A percentile compares a stretch with the other conserved stretches of the same genome.
Conservation (phyloP, 2,797 vertebrate genomes). For the Anas capensis region DNA sequence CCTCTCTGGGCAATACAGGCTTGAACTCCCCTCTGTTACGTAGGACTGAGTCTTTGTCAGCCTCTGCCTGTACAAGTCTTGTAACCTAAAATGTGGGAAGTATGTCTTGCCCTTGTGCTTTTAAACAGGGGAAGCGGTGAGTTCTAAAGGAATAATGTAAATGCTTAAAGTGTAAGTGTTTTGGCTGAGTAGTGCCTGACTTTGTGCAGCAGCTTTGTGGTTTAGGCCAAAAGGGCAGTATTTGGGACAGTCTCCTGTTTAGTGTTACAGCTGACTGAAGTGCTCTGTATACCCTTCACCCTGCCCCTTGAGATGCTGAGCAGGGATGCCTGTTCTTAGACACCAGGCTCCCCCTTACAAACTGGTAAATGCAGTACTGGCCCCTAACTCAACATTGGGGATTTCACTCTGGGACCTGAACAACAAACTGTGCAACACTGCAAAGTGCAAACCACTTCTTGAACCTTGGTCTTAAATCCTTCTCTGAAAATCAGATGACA, state of each 20-base stretch:
- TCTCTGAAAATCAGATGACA: background rate
- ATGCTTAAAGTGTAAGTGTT: background rate
- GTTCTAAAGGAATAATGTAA: background rate
- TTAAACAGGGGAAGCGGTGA: background rate
- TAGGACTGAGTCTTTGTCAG: background rate
- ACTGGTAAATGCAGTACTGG: too few species aligned
- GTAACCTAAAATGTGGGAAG: background rate
- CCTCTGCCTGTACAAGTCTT: background rate
- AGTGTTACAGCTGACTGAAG: background rate
- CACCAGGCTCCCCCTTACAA: background rate
- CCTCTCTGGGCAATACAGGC: accelerated
- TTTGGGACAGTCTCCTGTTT: background rate
- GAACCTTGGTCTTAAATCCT: background rate
- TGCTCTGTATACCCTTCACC: background rate
- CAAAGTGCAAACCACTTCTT: background rate
- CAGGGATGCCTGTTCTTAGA: background rate
- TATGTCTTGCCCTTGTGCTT: background rate
- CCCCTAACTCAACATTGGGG: background rate
- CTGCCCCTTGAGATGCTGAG: background rate
- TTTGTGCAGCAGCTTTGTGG: background rate
- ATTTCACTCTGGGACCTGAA: background rate
- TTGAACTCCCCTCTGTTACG: background rate
- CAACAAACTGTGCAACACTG: background rate
- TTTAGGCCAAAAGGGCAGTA: background rate
- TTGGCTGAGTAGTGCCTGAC: background rate